Conservation (phyloP, 2,113 vertebrate species). For the Gymnobelideus leadbeateri region DNA sequence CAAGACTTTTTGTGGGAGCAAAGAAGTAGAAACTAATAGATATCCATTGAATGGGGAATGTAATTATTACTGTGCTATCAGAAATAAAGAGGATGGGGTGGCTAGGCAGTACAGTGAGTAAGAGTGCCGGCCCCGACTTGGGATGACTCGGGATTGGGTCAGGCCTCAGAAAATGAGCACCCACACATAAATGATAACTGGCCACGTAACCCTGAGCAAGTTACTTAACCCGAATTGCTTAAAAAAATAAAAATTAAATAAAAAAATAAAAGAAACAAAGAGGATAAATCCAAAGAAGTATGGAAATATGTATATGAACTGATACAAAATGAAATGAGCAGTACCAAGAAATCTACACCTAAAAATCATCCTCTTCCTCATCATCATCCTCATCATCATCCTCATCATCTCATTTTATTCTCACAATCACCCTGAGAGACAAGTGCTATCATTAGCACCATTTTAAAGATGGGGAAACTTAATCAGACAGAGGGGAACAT, state of each 20-base stretch:
- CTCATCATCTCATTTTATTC: not conserved
- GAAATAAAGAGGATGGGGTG: not conserved
- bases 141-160: no score
- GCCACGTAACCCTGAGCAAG: no score
- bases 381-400: no score
- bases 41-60: not conserved
- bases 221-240: no score
- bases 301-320: not conserved
- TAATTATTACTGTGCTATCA: not conserved
- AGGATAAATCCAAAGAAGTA: not conserved
- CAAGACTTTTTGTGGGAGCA: not conserved
- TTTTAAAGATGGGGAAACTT: not conserved
- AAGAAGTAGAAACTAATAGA: not conserved
- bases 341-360: not conserved
- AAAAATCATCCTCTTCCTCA: not conserved
- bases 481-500: not conserved
- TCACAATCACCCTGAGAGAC: not conserved
- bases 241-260: no score
- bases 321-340: not conserved
- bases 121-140: no score
- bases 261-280: no score
- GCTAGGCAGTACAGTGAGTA: no score
- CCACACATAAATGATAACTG: no score
- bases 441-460: not conserved
- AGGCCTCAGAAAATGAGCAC: no score